phyloP scores from a whole-genome alignment of 2,113 vertebrate species.

The Lasiurus borealis region DNA sequence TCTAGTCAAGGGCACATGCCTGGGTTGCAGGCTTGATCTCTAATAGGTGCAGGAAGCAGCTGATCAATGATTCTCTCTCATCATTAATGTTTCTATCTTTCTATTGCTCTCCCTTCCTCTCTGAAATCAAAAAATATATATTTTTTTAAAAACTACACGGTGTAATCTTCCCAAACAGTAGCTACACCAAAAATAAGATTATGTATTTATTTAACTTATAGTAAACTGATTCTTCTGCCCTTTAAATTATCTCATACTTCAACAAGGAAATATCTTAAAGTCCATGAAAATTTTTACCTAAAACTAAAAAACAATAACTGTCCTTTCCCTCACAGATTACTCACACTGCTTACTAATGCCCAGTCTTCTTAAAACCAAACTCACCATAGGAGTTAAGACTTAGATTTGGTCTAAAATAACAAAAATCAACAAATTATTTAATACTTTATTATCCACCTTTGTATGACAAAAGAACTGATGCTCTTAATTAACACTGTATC shows the following conservation, averaged over 20 bases:
- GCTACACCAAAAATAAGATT: constrained; percentile 1
- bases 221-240: constrained; percentile 23
- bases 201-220: background rate
- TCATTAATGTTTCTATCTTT: no score
- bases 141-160: background rate
- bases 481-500: background rate
- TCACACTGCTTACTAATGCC: constrained; percentile 14
- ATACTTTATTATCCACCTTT: background rate
- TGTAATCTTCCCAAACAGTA: background rate
- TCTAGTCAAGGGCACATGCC: no score
- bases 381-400: background rate
- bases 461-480: background rate
- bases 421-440: background rate
- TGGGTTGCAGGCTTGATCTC: no score
- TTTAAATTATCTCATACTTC: constrained; percentile 49
- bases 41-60: no score
- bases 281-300: constrained; percentile 37
- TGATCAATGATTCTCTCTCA: no score
- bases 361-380: constrained; percentile 37
- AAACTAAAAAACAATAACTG: constrained; percentile 29
- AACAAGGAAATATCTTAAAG: constrained; percentile 17
- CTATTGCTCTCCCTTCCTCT: no score
- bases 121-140: no score
- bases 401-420: constrained; percentile 17
- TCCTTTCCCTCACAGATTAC: constrained; percentile 1